Evolutionary conservation across 1,140 invertebrate genomes (phyloP).

Genomic region (Sycobia sp.): DNA sequence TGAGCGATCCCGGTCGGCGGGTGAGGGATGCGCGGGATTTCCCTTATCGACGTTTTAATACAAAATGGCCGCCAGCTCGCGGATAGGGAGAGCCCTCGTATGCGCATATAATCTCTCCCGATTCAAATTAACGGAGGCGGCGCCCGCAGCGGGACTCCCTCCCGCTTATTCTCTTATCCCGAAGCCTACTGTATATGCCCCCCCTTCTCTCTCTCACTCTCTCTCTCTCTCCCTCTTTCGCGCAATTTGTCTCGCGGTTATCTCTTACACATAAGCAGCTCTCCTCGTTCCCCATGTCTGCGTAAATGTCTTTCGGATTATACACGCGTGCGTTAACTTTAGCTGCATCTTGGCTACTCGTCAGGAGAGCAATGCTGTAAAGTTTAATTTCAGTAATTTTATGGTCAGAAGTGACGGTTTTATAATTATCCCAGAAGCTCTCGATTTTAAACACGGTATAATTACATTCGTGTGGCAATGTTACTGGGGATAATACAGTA

Average conservation of each 20-base stretch:
- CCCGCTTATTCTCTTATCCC: background rate
- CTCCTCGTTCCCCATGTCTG: background rate
- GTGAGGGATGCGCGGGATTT: slow-evolving; percentile 45
- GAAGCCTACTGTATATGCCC: background rate
- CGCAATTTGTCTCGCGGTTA: slow-evolving; percentile 1
- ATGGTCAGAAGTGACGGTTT: too few species aligned
- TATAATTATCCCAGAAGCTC: too few species aligned
- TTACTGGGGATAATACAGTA: too few species aligned
- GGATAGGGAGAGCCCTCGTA: slow-evolving; percentile 58
- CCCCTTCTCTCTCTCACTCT: too few species aligned
- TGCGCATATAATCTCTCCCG: slow-evolving; percentile 63
- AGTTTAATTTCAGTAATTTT: too few species aligned
- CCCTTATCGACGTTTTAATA: slow-evolving; percentile 63
- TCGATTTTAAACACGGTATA: too few species aligned
- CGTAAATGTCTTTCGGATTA: too few species aligned
- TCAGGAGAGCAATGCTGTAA: too few species aligned
- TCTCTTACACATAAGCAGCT: too few species aligned
- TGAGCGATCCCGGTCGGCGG: slow-evolving; percentile 17
- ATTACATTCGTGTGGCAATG: too few species aligned
- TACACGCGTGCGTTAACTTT: too few species aligned
- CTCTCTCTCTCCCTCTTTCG: background rate
- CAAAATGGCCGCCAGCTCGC: slow-evolving; percentile 62
- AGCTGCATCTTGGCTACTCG: too few species aligned
- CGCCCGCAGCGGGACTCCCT: slow-evolving; percentile 45
- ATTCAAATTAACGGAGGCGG: slow-evolving; percentile 65